phyloP scores from a whole-genome alignment of 2,797 vertebrate genomes.

The Apogon hyalosoma region DNA sequence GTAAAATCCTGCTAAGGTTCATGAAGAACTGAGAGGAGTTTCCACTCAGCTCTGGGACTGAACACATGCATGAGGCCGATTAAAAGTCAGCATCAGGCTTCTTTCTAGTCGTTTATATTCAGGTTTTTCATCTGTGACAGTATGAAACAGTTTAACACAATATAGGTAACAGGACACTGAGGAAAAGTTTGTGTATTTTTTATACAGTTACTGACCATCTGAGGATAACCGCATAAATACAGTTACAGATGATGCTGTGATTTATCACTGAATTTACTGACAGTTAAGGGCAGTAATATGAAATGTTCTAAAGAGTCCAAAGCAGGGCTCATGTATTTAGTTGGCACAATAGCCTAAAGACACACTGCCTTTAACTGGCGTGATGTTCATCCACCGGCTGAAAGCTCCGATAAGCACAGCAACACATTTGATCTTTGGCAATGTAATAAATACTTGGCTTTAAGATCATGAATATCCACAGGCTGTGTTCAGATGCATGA shows the following conservation, averaged over 20 bases:
- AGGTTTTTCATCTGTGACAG: too few relatives aligned
- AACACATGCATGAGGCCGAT: too few relatives aligned
- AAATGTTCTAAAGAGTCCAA: background rate
- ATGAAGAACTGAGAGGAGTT: background rate
- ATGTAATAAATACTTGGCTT: background rate
- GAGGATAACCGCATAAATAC: too few relatives aligned
- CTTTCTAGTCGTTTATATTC: too few relatives aligned
- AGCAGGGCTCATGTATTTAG: background rate
- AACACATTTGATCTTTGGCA: constrained; percentile 28
- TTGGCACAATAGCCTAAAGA: constrained; percentile 28
- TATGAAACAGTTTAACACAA: too few relatives aligned
- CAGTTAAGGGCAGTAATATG: background rate
- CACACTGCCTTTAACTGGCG: constrained; percentile 3
- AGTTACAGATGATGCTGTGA: too few relatives aligned
- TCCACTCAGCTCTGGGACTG: too few relatives aligned
- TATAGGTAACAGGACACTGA: too few relatives aligned
- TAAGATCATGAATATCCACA: background rate
- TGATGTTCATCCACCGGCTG: constrained; percentile 22
- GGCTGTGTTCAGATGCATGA: background rate
- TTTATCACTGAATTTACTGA: background rate
- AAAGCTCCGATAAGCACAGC: constrained; percentile 7
- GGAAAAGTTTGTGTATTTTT: too few relatives aligned
- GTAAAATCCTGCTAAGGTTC: constrained; percentile 5
- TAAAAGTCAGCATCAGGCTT: too few relatives aligned
- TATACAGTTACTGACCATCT: too few relatives aligned